phyloP scores from a whole-genome alignment of 2,888 invertebrate genomes.

The Calephelis perditalis region DNA sequence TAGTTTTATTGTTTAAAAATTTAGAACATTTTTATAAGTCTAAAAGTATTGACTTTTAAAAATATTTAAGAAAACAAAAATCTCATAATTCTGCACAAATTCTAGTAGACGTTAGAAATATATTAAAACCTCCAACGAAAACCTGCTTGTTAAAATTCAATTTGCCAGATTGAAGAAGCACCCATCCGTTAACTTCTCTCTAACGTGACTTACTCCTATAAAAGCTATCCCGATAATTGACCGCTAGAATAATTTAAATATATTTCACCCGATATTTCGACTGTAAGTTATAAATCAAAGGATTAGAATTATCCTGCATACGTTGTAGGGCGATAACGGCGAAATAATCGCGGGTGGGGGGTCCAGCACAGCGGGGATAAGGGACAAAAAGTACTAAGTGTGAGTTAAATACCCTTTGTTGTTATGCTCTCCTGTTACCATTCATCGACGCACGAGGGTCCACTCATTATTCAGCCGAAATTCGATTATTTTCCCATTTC shows the following conservation, averaged over 20 bases:
- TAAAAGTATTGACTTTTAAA: too few species aligned
- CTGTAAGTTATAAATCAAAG: constrained; percentile 73
- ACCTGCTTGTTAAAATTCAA: constrained; percentile 18
- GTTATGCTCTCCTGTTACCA: constrained; percentile 59
- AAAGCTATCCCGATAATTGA: constrained; percentile 75
- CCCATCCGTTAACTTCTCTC: constrained; percentile 39
- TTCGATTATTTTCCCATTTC: constrained; percentile 78
- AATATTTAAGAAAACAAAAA: too few species aligned
- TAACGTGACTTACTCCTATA: constrained; percentile 29
- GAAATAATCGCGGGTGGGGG: constrained; percentile 59
- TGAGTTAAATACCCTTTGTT: constrained; percentile 76
- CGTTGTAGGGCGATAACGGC: constrained; percentile 73
- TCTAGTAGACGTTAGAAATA: too few species aligned
- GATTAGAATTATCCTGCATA: constrained; percentile 74
- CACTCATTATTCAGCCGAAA: constrained; percentile 76
- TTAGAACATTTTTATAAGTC: too few species aligned
- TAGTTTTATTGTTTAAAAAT: too few species aligned
- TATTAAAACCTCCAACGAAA: too few species aligned
- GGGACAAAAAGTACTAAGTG: constrained; percentile 74
- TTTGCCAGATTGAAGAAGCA: constrained; percentile 37
- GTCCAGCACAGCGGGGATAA: constrained; percentile 48
- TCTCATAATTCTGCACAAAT: too few species aligned
- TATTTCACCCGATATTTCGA: constrained; percentile 69
- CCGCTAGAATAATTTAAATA: constrained; percentile 74
- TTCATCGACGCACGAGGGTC: constrained; percentile 59